Base-by-base conservation (phyloP, 2,888 invertebrate genomes). In the Diaprepes abbreviatus region DNA sequence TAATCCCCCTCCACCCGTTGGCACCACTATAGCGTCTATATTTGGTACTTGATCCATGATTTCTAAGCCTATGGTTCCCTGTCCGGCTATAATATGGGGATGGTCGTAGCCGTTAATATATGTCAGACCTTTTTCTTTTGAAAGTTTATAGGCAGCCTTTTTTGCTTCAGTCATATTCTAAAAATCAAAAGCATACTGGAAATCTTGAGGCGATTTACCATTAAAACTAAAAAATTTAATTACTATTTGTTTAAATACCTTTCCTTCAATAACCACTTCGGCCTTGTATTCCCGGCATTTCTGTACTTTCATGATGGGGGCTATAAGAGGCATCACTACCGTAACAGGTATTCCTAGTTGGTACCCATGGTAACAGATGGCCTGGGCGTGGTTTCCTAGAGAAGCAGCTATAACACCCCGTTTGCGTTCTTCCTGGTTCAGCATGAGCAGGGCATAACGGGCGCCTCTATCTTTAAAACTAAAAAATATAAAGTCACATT, bases 31-130 rank as follows among this genome's bases (percentile, higher is more conserved):
- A 0, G 96, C 96, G 83, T 97, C 96, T 36, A 81, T 77, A 10
- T 96, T 89, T 0, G 91, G 89, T 1, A 97, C 93, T 83, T 97
- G 95, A 79, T 97, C 96, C 19, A 95, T 83, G 68, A 97, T 96
- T 85, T 97, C 97, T 77, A 98, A 85, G 0, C 96, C 97, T 79
- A 96, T 89, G 0, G 97, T 97, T 7, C 97, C 97, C 83, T 97
- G 97, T 0, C 97, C 97, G 0, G 97, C 95, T 88, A 97, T 92
- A 72, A 97, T 95, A 81, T 96, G 91, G 0, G 97, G 97, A 83
- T 97, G 96, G 83, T 98, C 97, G 80, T 97, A 97, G 1, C 96
- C 96, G 84, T 97, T 97, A 33, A 98, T 92, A 79, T 97, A 97
- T 17, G 90, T 88, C 60, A 92, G 85, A 0, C 88, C 88, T 66